These are phyloP conservation scores for Microcebus tavaratra DNA, from an alignment of 2,113 vertebrate species.

Conservation along the genomic window DNA sequence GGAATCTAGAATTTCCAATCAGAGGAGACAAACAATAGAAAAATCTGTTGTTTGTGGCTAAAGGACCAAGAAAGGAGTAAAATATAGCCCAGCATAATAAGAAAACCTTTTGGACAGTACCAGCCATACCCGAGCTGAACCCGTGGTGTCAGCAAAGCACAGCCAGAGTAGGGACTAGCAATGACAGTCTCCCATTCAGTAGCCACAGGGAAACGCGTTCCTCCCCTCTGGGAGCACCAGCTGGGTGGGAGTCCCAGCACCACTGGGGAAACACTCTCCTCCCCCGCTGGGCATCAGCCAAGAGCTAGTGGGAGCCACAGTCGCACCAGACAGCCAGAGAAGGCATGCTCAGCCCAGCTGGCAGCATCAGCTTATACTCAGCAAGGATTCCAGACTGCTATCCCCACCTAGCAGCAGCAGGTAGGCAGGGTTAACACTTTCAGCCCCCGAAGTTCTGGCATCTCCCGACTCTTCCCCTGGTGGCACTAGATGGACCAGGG, in stretches of 20 bases:
- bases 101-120: slow-evolving; percentile 18
- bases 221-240: neutral
- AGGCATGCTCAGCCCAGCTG: neutral
- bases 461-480: neutral
- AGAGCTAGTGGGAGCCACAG: neutral
- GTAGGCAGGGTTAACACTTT: neutral
- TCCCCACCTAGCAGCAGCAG: neutral
- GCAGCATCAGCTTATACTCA: neutral
- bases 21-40: neutral
- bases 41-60: slow-evolving; percentile 43
- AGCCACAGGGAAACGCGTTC: neutral
- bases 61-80: slow-evolving; percentile 20
- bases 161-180: neutral
- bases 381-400: neutral
- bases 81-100: neutral
- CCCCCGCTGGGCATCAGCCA: neutral
- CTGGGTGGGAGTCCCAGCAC: neutral
- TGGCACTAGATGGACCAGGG: neutral
- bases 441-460: neutral
- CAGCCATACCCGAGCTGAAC: neutral
- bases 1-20: neutral
- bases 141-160: neutral
- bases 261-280: neutral
- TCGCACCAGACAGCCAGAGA: neutral
- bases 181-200: neutral